phyloP scores from a whole-genome alignment of 2,113 vertebrate genomes.

The Clarias magur region DNA sequence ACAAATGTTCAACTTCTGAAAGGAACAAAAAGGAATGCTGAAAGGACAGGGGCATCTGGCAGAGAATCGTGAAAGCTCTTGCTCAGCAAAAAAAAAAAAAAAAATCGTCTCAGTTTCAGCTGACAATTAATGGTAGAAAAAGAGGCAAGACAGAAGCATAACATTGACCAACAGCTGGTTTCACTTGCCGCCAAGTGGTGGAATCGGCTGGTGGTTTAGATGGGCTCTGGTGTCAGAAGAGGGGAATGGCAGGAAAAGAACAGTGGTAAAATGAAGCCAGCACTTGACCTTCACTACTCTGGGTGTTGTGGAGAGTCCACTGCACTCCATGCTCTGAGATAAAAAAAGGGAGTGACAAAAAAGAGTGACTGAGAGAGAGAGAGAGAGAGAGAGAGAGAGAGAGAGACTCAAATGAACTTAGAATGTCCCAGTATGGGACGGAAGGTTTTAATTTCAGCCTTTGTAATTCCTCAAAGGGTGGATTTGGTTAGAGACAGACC shows the following conservation, averaged over 20 bases:
- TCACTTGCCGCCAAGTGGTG: conserved; percentile 46
- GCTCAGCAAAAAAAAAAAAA: conserved; percentile 39
- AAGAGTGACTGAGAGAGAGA: conserved; percentile 42
- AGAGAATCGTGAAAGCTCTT: conserved; percentile 20
- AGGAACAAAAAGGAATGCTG: neutral
- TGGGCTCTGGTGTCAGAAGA: conserved; percentile 45
- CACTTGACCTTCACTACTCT: conserved; percentile 48
- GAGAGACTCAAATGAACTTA: conserved; percentile 61
- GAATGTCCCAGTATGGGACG: conserved; percentile 60
- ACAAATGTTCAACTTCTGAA: conserved; percentile 28
- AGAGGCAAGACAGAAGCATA: conserved; percentile 27
- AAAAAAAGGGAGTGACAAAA: conserved; percentile 59
- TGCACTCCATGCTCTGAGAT: conserved; percentile 32
- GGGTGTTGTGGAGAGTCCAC: conserved; percentile 64
- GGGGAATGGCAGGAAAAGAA: conserved; percentile 33
- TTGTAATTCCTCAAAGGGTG: conserved; percentile 58
- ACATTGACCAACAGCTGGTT: conserved; percentile 53
- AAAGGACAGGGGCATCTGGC: conserved; percentile 38
- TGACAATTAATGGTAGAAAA: conserved; percentile 43
- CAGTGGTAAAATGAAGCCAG: conserved; percentile 56
- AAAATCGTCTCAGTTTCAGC: conserved; percentile 35
- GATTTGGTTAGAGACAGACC: conserved; percentile 48
- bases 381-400: conserved; percentile 9
- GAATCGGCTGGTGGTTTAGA: conserved; percentile 47
- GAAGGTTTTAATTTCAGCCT: conserved; percentile 69